Conservation (phyloP, 2,113 vertebrate species). For the Tretioscincus oriximinensis region DNA sequence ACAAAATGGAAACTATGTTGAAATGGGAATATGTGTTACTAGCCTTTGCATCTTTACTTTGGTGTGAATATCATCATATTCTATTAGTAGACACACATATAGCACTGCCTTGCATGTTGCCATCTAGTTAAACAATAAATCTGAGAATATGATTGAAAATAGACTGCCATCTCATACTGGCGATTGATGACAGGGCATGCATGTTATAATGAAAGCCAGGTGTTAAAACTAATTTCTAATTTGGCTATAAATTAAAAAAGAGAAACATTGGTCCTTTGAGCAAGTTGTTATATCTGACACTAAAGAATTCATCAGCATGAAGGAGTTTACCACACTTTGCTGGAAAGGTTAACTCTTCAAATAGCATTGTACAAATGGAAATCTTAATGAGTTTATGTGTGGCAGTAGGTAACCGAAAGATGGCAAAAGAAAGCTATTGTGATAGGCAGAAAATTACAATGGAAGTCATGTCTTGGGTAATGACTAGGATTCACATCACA, state of each 20-base stretch:
- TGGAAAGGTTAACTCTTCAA: constrained; percentile 67
- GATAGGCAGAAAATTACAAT: constrained; percentile 68
- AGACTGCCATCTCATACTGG: constrained; percentile 54
- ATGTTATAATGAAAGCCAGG: constrained; percentile 63
- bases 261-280: constrained; percentile 65
- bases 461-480: constrained; percentile 69
- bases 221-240: constrained; percentile 72
- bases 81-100: neutral
- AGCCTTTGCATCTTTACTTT: neutral
- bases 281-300: constrained; percentile 58
- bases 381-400: constrained; percentile 69
- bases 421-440: constrained; percentile 54
- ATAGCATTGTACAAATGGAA: constrained; percentile 45
- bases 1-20: neutral
- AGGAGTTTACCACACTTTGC: constrained; percentile 60
- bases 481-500: constrained; percentile 71
- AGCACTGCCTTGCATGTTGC: constrained; percentile 6
- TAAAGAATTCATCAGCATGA: constrained; percentile 69
- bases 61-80: neutral
- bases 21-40: neutral
- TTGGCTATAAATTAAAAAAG: constrained; percentile 69
- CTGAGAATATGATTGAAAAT: constrained; percentile 49
- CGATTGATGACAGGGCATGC: constrained; percentile 52
- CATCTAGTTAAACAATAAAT: constrained; percentile 36
- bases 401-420: constrained; percentile 59